These are phyloP conservation scores for Synergus gifuensis DNA, from an alignment of 2,888 invertebrate species.

Conservation along the genomic window DNA sequence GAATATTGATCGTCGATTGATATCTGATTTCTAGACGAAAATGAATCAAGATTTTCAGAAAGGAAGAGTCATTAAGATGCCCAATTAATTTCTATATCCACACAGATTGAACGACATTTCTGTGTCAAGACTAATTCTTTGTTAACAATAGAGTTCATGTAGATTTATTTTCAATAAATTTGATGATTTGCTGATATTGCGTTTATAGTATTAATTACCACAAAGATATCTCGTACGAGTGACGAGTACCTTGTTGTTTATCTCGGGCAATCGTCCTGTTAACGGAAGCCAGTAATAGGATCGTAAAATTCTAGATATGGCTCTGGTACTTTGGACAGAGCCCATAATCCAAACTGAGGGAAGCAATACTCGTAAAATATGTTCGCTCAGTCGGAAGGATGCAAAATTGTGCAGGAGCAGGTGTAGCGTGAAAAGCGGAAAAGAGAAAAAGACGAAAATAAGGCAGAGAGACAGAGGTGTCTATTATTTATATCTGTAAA, in stretches of 20 bases:
- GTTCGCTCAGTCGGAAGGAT: constrained; percentile 54
- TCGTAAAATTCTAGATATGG: constrained; percentile 63
- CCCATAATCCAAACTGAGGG: constrained; percentile 42
- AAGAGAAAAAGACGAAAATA: not conserved
- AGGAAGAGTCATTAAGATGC: no score
- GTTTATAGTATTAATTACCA: not conserved
- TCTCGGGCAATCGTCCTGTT: constrained; percentile 61
- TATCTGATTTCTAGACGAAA: no score
- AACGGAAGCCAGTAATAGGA: constrained; percentile 66
- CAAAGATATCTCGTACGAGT: not conserved
- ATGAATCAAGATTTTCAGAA: no score
- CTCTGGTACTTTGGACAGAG: constrained; percentile 51
- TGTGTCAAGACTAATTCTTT: not conserved
- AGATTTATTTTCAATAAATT: not conserved
- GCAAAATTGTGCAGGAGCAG: constrained; percentile 22
- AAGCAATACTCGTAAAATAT: constrained; percentile 57
- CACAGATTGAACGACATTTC: not conserved
- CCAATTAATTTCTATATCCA: not conserved
- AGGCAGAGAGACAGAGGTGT: not conserved
- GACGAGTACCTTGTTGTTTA: constrained; percentile 44
- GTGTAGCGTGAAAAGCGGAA: not conserved
- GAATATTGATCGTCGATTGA: no score
- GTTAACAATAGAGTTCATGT: not conserved
- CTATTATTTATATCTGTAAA: not conserved
- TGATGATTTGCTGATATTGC: not conserved